A percentile compares a stretch with the other conserved stretches of the same genome.
These are phyloP conservation scores for Sphaeridia pumilis DNA, from an alignment of 2,888 invertebrate genomes.

Conservation along the genomic window DNA sequence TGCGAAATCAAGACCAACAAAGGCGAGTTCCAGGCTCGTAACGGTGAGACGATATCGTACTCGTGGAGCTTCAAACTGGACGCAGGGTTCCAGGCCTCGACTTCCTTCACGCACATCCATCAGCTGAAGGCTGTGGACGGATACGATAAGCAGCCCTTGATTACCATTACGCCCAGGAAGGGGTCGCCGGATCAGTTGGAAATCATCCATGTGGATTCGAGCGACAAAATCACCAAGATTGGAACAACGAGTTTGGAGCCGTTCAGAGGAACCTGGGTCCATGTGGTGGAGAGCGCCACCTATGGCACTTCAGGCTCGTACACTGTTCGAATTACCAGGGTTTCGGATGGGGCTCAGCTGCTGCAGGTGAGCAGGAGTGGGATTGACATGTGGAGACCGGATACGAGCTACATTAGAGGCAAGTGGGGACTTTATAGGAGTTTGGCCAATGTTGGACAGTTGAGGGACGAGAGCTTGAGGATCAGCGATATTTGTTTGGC, in stretches of 20 bases:
- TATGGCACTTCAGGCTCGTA: conserved; percentile 12
- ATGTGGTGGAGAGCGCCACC: conserved; percentile 19
- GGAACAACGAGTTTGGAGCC: conserved; percentile 9
- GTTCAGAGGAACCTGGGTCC: conserved; percentile 29
- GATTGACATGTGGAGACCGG: conserved; percentile 21
- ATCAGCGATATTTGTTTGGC: conserved; percentile 29
- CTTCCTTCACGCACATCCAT: conserved; percentile 27
- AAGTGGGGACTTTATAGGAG: conserved; percentile 35
- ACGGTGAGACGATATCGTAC: conserved; percentile 21
- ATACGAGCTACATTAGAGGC: conserved; percentile 15
- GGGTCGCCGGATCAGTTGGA: conserved; percentile 12
- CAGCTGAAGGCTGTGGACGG: conserved; percentile 31
- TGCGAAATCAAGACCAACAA: conserved; percentile 24
- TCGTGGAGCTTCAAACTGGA: conserved; percentile 33
- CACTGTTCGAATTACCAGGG: conserved; percentile 9
- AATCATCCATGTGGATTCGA: conserved; percentile 19
- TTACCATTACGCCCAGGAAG: conserved; percentile 24
- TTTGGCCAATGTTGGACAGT: conserved; percentile 14
- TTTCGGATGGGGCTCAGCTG: conserved; percentile 16
- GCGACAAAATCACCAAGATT: conserved; percentile 6
- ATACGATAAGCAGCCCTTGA: conserved; percentile 21
- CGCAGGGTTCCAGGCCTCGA: conserved; percentile 26
- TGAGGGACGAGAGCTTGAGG: conserved; percentile 26
- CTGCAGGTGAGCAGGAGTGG: conserved; percentile 15
- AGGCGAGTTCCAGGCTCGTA: conserved; percentile 12